These are phyloP conservation scores for Pygoscelis adeliae DNA, from an alignment of 2,113 vertebrate genomes.

Conservation along the genomic window DNA sequence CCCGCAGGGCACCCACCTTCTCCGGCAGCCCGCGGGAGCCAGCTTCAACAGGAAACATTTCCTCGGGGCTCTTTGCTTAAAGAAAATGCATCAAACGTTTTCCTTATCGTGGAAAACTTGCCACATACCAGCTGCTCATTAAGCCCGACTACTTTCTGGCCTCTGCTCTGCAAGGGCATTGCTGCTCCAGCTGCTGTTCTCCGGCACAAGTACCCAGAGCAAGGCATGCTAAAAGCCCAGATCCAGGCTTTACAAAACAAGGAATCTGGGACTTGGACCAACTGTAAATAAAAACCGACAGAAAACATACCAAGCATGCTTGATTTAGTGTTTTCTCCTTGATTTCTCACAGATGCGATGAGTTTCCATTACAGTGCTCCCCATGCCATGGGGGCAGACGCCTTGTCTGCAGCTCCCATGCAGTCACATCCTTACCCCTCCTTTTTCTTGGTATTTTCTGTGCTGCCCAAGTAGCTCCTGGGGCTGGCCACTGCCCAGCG, in stretches of 20 bases:
- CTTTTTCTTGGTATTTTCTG: not conserved
- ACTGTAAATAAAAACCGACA: not conserved
- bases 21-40: not conserved
- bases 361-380: not conserved
- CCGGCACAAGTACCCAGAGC: not conserved
- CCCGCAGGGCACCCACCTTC: not conserved
- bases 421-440: not conserved
- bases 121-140: not conserved
- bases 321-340: not conserved
- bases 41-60: not conserved
- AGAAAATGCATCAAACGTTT: not conserved
- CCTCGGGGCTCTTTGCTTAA: not conserved
- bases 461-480: not conserved
- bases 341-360: not conserved
- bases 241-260: not conserved
- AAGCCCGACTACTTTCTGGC: not conserved
- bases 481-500: not conserved
- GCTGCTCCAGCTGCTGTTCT: not conserved
- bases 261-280: not conserved
- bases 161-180: not conserved
- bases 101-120: not conserved
- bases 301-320: not conserved
- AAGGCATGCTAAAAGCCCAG: not conserved
- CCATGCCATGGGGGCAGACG: rapidly evolving
- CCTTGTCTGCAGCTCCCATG: not conserved